Percentiles rank a stretch among this genome's conserved stretches.
These are phyloP conservation scores for Amblyornis subalaris DNA, from an alignment of 2,113 vertebrate species.

Conservation along the genomic window DNA sequence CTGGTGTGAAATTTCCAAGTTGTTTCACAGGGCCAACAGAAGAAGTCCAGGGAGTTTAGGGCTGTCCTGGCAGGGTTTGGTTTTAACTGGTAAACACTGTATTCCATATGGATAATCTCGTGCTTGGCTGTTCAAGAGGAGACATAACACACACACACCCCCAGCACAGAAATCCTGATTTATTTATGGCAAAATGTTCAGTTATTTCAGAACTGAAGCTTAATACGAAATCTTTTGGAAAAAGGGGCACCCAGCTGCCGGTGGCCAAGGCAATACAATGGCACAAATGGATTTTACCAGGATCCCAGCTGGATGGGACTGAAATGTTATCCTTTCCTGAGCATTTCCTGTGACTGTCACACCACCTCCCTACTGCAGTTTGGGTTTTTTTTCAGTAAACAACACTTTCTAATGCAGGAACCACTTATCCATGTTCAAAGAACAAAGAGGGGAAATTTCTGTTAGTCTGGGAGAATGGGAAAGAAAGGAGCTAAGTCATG, in stretches of 20 bases:
- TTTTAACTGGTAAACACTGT: not conserved
- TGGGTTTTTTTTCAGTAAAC: not conserved
- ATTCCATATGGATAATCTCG: fast-evolving
- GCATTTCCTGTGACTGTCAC: not conserved
- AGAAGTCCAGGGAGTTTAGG: not conserved
- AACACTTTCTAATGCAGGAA: not conserved
- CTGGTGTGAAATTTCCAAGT: not conserved
- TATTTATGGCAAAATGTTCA: not conserved
- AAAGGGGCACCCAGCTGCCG: not conserved
- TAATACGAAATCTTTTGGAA: not conserved
- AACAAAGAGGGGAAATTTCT: not conserved
- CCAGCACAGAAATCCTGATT: not conserved
- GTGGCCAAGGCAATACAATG: not conserved
- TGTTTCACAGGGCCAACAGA: not conserved
- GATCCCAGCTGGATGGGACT: not conserved
- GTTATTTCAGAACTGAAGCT: not conserved
- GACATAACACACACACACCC: not conserved
- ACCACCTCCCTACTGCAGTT: not conserved
- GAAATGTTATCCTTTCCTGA: not conserved
- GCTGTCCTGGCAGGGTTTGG: not conserved
- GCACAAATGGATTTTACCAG: not conserved
- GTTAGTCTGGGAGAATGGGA: not conserved
- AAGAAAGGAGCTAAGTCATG: not conserved
- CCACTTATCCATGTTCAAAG: not conserved
- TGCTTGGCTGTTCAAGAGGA: not conserved